phyloP scores from a whole-genome alignment of 92 coral and sea anemone genomes.

The Bergia sp. region DNA sequence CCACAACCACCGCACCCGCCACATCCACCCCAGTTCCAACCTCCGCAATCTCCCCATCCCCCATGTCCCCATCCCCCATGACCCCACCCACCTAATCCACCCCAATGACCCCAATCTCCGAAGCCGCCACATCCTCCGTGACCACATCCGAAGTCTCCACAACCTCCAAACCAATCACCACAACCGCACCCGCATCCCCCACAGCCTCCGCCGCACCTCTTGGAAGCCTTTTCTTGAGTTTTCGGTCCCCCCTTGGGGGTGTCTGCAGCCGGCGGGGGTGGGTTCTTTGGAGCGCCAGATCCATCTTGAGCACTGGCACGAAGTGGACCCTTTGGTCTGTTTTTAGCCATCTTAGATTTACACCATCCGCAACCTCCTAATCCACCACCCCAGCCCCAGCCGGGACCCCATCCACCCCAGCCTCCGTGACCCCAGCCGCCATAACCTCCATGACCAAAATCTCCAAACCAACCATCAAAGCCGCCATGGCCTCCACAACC shows the following conservation, averaged over 20 bases:
- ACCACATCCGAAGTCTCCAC: slow-evolving; percentile 52
- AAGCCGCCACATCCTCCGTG: slow-evolving; percentile 61
- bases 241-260: neutral
- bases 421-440: slow-evolving; percentile 60
- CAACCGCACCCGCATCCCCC: slow-evolving; percentile 46
- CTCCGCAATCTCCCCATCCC: slow-evolving; percentile 63
- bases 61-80: slow-evolving; percentile 62
- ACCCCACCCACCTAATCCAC: slow-evolving; percentile 53
- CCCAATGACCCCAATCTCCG: slow-evolving; percentile 51
- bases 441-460: slow-evolving; percentile 54
- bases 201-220: slow-evolving; percentile 41
- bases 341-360: slow-evolving; percentile 72
- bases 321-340: slow-evolving; percentile 12
- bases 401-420: slow-evolving; percentile 42
- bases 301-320: neutral
- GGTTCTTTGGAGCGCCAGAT: neutral
- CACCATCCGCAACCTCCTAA: slow-evolving; percentile 57
- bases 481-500: slow-evolving; percentile 46
- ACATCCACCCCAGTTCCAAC: slow-evolving; percentile 68
- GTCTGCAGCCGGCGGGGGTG: slow-evolving; percentile 16
- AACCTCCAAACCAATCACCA: slow-evolving; percentile 49
- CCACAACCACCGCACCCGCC: slow-evolving; percentile 53
- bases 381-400: slow-evolving; percentile 53
- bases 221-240: slow-evolving; percentile 28
- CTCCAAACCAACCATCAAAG: slow-evolving; percentile 47